Conservation (phyloP, 92 coral and sea anemone genomes). For the Isaurus tuberculatus region DNA sequence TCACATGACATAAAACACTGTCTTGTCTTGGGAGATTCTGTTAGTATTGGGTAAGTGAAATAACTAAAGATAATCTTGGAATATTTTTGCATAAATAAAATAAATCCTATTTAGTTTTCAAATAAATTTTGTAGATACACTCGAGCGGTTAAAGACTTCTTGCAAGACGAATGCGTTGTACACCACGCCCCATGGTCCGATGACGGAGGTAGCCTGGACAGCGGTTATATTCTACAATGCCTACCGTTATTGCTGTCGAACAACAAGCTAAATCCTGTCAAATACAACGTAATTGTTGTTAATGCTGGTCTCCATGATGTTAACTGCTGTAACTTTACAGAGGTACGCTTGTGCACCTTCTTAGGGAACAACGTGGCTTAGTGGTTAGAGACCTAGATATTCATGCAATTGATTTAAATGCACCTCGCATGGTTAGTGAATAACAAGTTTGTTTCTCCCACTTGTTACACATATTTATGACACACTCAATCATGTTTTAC, state of each 20-base stretch:
- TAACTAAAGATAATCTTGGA: not conserved
- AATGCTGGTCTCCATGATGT: conserved; percentile 92
- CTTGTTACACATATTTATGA: too few relatives aligned
- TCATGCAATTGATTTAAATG: too few relatives aligned
- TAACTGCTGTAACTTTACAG: conserved; percentile 49
- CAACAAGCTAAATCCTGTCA: conserved; percentile 64
- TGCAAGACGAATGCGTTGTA: conserved; percentile 73
- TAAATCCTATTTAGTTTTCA: not conserved
- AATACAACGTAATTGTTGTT: conserved; percentile 83
- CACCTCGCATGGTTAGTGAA: too few relatives aligned
- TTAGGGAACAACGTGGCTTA: too few relatives aligned
- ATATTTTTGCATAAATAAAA: not conserved
- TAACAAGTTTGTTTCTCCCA: too few relatives aligned
- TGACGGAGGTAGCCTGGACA: conserved; percentile 94
- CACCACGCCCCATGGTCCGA: conserved; percentile 85
- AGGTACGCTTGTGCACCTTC: too few relatives aligned
- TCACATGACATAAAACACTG: conserved; percentile 52
- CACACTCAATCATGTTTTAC: too few relatives aligned
- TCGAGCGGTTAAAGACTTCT: conserved; percentile 50
- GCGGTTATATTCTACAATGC: conserved; percentile 78
- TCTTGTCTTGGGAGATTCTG: conserved; percentile 73
- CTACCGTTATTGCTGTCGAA: conserved; percentile 72
- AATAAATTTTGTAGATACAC: conserved; percentile 74
- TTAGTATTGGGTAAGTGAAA: conserved; percentile 67
- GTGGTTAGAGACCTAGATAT: too few relatives aligned